Evolutionary conservation across 1,140 invertebrate species (phyloP).

Genomic region (Zaprionus camerounensis): DNA sequence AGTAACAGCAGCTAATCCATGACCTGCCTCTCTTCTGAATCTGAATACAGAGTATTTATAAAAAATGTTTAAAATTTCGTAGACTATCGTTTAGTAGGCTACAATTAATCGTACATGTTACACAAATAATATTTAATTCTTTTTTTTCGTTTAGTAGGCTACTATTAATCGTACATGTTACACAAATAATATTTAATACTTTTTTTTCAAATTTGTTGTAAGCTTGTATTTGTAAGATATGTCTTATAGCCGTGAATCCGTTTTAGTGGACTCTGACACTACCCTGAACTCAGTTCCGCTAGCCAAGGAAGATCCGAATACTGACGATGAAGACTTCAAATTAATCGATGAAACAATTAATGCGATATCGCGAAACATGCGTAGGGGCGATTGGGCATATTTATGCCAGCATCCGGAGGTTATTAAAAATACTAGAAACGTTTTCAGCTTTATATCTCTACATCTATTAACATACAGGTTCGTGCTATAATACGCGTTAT

Average conservation of each 20-base stretch:
- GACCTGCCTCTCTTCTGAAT: not conserved
- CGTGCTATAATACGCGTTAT: constrained; percentile 63
- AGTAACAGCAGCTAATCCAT: not conserved
- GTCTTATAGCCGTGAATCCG: not conserved
- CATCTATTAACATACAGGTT: constrained; percentile 12
- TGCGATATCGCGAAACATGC: constrained; percentile 40
- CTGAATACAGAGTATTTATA: not conserved
- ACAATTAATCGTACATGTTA: not conserved
- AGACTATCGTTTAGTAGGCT: not conserved
- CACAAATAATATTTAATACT: not conserved
- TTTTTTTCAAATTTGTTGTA: not conserved
- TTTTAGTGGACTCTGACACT: constrained; percentile 1
- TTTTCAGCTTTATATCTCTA: not conserved
- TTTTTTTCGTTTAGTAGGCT: constrained; percentile 2
- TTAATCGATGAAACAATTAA: constrained; percentile 49
- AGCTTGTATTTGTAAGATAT: constrained; percentile 19
- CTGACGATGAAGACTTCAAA: constrained; percentile 20
- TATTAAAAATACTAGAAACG: not conserved
- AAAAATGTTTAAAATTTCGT: not conserved
- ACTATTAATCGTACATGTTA: not conserved
- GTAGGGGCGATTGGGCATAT: constrained; percentile 50
- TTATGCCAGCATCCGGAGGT: constrained; percentile 54
- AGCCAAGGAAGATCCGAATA: not conserved
- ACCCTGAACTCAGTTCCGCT: not conserved
- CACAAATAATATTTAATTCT: not conserved